Percentiles rank a stretch among this genome's conserved stretches.
Evolutionary conservation across 2,797 vertebrate genomes (phyloP).

Genomic region (Sylvia borin): DNA sequence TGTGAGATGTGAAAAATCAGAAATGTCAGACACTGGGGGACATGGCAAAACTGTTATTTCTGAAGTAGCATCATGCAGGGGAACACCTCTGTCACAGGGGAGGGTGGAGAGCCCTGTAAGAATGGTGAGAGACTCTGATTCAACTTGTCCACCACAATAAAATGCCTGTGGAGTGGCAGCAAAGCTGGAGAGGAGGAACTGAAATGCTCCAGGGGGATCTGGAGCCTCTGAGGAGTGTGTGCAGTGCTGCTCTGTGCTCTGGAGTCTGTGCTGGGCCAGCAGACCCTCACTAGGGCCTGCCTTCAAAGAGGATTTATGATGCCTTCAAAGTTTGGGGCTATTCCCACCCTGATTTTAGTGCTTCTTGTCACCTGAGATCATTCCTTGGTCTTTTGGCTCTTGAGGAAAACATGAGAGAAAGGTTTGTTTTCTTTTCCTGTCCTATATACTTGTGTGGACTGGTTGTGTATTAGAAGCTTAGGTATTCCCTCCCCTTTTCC

Average conservation of each 20-base stretch:
- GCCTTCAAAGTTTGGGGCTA: neutral
- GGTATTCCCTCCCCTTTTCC: neutral
- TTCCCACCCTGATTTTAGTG: neutral
- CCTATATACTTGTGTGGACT: neutral
- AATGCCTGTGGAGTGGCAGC: neutral
- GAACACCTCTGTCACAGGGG: neutral
- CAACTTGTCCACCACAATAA: neutral
- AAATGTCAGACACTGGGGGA: fast-evolving
- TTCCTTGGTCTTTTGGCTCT: neutral
- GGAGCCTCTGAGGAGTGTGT: neutral
- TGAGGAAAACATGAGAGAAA: neutral
- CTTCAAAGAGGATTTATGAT: neutral
- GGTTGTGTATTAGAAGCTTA: neutral
- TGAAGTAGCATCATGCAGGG: neutral
- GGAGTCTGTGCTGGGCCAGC: neutral
- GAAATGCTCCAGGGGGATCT: neutral
- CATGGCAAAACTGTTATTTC: neutral
- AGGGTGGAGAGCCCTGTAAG: neutral
- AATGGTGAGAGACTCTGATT: neutral
- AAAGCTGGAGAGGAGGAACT: neutral
- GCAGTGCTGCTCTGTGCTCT: neutral
- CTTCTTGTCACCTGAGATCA: neutral
- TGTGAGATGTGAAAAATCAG: neutral
- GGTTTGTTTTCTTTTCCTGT: neutral
- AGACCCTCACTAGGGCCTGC: neutral